Conservation (phyloP, 2,113 vertebrate species). For the Forbesichthys papilliferus region DNA sequence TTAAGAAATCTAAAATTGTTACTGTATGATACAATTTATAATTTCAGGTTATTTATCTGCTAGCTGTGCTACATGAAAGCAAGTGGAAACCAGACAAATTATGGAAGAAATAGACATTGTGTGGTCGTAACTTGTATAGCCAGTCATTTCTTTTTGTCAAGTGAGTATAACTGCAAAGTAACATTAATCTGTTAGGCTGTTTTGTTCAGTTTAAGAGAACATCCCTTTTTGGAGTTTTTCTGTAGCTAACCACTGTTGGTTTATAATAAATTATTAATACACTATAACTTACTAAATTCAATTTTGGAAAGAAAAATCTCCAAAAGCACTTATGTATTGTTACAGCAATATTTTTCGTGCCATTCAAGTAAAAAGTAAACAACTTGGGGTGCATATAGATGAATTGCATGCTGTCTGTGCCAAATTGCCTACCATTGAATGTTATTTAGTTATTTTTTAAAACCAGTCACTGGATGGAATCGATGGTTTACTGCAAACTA, state of each 20-base stretch:
- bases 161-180: too few relatives aligned
- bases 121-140: too few relatives aligned
- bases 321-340: conserved; percentile 14
- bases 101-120: background rate
- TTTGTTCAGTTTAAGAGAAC: too few relatives aligned
- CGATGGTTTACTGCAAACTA: background rate
- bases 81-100: background rate
- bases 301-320: too few relatives aligned
- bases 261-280: too few relatives aligned
- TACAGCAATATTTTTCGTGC: conserved; percentile 13
- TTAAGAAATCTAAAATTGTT: background rate
- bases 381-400: background rate
- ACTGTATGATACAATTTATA: background rate
- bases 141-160: too few relatives aligned
- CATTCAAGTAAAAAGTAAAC: conserved; percentile 5
- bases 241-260: too few relatives aligned
- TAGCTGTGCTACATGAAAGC: background rate
- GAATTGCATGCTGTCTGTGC: conserved; percentile 29
- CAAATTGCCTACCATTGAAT: conserved; percentile 34
- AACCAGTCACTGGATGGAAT: background rate
- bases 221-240: too few relatives aligned
- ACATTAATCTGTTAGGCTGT: too few relatives aligned
- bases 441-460: background rate
- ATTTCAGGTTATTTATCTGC: background rate
- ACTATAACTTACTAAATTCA: too few relatives aligned